Base-by-base conservation (phyloP, 2,113 vertebrate genomes). In the Polypterus senegalus region DNA sequence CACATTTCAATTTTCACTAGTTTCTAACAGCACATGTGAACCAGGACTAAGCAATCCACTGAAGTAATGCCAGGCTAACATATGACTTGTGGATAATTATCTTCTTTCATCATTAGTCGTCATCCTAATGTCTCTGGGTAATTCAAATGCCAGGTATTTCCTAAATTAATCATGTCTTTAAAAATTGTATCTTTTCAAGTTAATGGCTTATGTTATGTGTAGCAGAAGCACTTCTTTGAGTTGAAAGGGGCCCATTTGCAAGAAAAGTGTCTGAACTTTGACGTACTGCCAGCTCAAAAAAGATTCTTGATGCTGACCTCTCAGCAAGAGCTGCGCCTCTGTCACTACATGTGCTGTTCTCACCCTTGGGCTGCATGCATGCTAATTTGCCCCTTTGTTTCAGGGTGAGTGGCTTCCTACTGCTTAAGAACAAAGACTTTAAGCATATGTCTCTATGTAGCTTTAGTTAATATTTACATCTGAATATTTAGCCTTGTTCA, bases 311-410 rank as follows among this genome's bases (percentile, higher is more conserved):
- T 74, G 68, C 69, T 81, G 81, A 82, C 83, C 81, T 87, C 82
- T 73, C 86, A 88, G 83, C 80, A 76, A 86, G 81, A 84, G 74
- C 70, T 69, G 75, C 76, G 76, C 83, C 84, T 90, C 79, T 63
- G 73, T 89, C 83, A 82, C 79, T 3, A 7, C 60, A 71, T 63
- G 69, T 68, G 67, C 61, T 62, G 70, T 80, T 74, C 65, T 70
- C 71, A 79, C 81, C 76, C 73, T 78, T 71, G 73, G 77, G 73
- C 78, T 79, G 77, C 71, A 73, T 79, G 82, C 77, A 85, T 88
- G 76, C 79, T 90, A 86, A 90, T 89, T 85, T 82, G 71, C 74
- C 75, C 82, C 83, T 83, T 91, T 92, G 89, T 93, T 91, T 92
- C 81, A 47, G 88, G 84, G 86, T 91, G 89, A 91, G 73, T 83